Evolutionary conservation across 2,888 invertebrate genomes (phyloP).

Genomic region (Piscicola geometra): DNA sequence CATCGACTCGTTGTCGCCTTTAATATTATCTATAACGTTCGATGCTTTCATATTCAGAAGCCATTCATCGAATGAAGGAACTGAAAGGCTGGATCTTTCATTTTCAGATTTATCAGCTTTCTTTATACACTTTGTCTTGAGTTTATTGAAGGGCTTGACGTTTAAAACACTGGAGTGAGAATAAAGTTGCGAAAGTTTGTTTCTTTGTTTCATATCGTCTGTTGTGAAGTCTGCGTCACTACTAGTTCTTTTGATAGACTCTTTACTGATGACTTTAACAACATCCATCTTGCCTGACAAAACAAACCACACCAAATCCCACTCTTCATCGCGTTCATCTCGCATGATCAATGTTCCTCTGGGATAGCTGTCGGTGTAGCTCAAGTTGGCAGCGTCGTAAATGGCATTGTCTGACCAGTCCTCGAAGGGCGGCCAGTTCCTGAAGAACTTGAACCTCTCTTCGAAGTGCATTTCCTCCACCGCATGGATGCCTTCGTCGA

Average conservation of each 20-base stretch:
- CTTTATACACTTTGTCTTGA: too few species aligned
- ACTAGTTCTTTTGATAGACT: too few species aligned
- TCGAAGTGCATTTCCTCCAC: neutral
- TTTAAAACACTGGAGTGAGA: too few species aligned
- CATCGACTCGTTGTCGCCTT: too few species aligned
- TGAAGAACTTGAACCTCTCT: constrained; percentile 28
- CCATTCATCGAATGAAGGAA: neutral
- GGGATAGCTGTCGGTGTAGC: constrained; percentile 22
- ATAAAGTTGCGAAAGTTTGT: too few species aligned
- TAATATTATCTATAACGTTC: neutral
- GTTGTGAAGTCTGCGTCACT: neutral
- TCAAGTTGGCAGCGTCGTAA: constrained; percentile 12
- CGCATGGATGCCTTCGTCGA: constrained; percentile 1
- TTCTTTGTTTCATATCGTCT: too few species aligned
- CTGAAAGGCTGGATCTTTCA: neutral
- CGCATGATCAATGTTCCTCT: neutral
- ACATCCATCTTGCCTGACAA: constrained; percentile 17
- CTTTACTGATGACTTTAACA: constrained; percentile 14
- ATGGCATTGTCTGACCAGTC: constrained; percentile 27
- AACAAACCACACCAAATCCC: constrained; percentile 19
- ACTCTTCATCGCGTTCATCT: neutral
- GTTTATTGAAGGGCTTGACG: too few species aligned
- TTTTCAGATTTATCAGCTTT: neutral
- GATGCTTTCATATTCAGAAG: neutral
- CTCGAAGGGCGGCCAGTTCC: constrained; percentile 3